Evolutionary conservation across 2,113 vertebrate genomes (phyloP), one percentile per base, ranked within the genome.

Genomic region (Megalops atlanticus): DNA sequence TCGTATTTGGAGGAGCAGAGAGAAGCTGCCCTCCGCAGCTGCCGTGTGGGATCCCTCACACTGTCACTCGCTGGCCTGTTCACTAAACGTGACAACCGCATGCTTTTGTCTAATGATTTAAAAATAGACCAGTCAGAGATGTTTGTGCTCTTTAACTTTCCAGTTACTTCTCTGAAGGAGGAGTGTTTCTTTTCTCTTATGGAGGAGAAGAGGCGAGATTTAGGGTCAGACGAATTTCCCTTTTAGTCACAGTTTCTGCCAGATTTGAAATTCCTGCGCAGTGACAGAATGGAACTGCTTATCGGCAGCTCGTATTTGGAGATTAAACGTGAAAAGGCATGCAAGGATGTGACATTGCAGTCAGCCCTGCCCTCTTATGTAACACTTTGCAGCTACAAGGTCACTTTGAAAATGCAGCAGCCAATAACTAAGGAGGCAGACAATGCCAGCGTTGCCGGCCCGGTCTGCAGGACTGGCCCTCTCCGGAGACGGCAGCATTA

Each of bases 261-360:
- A 82, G 77, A 77, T 77, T n/a, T 81, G n/a, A 82, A 82, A 82
- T 82, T 70, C 58, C 70, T 82, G 47, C 45, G 36, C 41, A 16
- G 41, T 77, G 68, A 82, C 45, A 75, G 33, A 77, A 82, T 71
- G 68, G 75, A 70, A 47, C 64, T 18, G 40, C 74, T 77, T 70
- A 82, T 82, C 80, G 41, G 73, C 52, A n/a, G 49, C 33, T 69
- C 58, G 47, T 49, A 38, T 27, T 68, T 38, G 39, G 58, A 76
- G 40, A 76, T 76, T 41, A 58, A 49, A 38, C 36, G 16, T 33
- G 43, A 40, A 38, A 75, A 58, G 45, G 36, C 40, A 47, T 27
- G 16, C 68, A 38, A 36, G 33, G 69, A 47, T 73, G 35, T n/a
- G 73, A 81, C 49, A 74, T 18, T 41, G 18, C 33, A n/a, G 69